Percentiles rank a stretch among this genome's conserved stretches.
Evolutionary conservation across 2,113 vertebrate species (phyloP).

Genomic region (Psephotus haematonotus): DNA sequence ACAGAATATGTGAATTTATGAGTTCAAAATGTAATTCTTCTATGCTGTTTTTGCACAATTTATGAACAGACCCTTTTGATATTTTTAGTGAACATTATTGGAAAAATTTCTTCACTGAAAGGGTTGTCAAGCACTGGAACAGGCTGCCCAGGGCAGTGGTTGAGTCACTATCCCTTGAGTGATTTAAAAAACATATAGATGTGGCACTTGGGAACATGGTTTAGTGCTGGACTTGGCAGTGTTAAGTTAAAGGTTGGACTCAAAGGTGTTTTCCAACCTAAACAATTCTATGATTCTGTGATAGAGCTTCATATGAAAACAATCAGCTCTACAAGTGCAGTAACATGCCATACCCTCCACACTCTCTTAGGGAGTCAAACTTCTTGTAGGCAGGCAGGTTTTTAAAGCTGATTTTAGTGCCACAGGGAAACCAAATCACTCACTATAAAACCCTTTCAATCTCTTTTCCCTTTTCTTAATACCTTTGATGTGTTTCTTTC

Average conservation of each 20-base stretch:
- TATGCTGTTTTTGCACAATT: neutral
- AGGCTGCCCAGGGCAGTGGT: neutral
- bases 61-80: neutral
- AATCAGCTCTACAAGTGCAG: neutral
- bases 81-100: neutral
- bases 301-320: neutral
- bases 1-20: neutral
- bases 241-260: neutral
- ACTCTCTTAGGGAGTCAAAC: neutral
- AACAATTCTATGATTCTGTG: neutral
- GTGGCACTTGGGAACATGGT: neutral
- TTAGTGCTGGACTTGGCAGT: neutral
- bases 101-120: neutral
- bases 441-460: neutral
- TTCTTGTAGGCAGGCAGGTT: neutral
- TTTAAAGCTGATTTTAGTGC: neutral
- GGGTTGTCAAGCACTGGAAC: neutral
- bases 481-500: neutral
- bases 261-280: neutral
- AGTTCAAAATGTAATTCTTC: neutral
- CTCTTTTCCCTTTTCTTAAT: neutral
- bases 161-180: neutral
- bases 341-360: neutral
- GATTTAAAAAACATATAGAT: neutral
- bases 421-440: neutral